Conservation (phyloP, 2,797 vertebrate species). For the Siniperca undulata region DNA sequence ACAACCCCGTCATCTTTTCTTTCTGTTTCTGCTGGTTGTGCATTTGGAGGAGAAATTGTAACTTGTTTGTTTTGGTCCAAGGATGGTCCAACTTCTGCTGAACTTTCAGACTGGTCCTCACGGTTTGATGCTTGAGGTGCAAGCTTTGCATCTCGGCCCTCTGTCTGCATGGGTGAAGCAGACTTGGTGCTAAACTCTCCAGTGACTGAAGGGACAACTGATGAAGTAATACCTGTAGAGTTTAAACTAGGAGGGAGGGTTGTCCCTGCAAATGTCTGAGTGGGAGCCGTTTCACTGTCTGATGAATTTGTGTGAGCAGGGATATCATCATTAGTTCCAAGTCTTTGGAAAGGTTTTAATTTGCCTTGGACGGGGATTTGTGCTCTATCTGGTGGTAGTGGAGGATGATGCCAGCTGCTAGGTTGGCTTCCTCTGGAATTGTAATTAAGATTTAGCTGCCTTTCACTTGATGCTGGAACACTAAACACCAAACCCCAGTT, state of each 20-base stretch:
- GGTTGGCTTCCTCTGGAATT: not conserved
- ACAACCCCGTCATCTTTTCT: not conserved
- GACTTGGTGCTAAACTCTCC: not conserved
- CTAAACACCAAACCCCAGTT: not conserved
- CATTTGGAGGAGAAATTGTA: not conserved
- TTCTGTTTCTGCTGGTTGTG: not conserved
- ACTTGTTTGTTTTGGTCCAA: not conserved
- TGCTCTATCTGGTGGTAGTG: not conserved
- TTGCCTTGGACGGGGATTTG: slow-evolving; percentile 15
- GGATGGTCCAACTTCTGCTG: not conserved
- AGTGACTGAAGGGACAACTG: not conserved
- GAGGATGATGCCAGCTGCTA: not conserved
- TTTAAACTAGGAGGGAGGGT: not conserved
- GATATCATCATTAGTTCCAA: not conserved
- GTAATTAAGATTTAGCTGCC: not conserved
- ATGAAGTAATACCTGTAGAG: not conserved
- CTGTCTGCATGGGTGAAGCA: not conserved
- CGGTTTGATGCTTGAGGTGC: not conserved
- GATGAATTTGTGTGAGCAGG: not conserved
- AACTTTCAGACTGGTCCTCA: not conserved
- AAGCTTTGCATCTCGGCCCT: not conserved
- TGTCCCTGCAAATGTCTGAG: not conserved
- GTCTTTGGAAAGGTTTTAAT: slow-evolving; percentile 49
- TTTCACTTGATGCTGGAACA: not conserved
- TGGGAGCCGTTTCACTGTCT: not conserved